Percentiles rank a stretch among this genome's conserved stretches.
Evolutionary conservation across 2,797 vertebrate species (phyloP).

Genomic region (Ctenochaetus hawaiiensis): DNA sequence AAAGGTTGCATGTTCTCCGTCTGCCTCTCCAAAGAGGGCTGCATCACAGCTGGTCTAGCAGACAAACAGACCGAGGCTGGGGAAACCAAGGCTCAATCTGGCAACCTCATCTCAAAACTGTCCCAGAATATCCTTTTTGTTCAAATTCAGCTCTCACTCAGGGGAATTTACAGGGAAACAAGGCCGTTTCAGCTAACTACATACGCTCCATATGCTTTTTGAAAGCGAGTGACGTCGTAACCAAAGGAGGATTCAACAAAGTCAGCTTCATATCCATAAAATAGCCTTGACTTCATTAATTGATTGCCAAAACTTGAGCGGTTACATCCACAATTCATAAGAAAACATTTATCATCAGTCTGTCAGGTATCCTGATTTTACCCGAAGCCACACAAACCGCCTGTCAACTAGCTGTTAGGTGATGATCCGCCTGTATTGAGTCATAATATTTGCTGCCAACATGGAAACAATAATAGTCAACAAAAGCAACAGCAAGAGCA

Average conservation of each 20-base stretch:
- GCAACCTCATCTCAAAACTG: constrained; percentile 53
- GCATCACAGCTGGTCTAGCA: constrained; percentile 69
- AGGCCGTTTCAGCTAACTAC: constrained; percentile 42
- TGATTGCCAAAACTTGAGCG: neutral
- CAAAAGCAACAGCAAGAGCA: neutral
- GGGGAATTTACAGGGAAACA: constrained; percentile 39
- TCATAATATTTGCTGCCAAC: neutral
- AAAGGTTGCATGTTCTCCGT: constrained; percentile 63
- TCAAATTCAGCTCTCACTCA: constrained; percentile 31
- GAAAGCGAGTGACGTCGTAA: constrained; percentile 1
- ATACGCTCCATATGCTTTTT: constrained; percentile 57
- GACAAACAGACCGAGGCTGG: constrained; percentile 51
- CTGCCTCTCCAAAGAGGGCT: constrained; percentile 63
- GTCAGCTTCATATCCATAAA: neutral
- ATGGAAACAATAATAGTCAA: neutral
- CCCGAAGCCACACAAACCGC: neutral
- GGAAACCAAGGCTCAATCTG: constrained; percentile 60
- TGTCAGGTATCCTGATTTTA: neutral
- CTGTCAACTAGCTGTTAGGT: neutral
- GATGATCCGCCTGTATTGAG: neutral
- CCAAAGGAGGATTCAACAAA: constrained; percentile 15
- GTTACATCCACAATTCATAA: constrained; percentile 2
- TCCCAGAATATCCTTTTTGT: constrained; percentile 63
- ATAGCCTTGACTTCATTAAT: neutral
- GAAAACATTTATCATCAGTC: neutral